Percentiles rank a stretch among this genome's conserved stretches.
phyloP scores from a whole-genome alignment of 2,113 vertebrate genomes.

The Camelus bactrianus region DNA sequence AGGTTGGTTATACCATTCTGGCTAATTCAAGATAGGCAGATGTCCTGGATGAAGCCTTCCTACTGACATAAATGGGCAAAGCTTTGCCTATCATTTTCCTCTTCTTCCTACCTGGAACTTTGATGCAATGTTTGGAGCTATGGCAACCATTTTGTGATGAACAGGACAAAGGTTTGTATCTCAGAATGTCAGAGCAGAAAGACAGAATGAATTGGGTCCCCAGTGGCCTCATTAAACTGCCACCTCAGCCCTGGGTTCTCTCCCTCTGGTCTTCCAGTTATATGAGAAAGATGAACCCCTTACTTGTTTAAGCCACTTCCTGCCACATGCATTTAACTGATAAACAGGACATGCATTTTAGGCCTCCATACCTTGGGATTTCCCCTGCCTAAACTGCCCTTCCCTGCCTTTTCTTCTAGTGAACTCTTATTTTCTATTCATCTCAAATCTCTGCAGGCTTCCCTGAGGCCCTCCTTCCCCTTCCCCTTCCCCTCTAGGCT shows the following conservation, averaged over 20 bases:
- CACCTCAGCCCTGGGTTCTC: neutral
- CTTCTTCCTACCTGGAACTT: conserved; percentile 2
- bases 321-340: neutral
- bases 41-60: neutral
- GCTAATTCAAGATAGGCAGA: neutral
- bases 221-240: neutral
- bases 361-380: neutral
- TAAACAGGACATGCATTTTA: neutral
- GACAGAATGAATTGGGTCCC: neutral
- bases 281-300: neutral
- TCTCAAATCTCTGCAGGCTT: neutral
- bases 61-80: neutral
- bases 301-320: neutral
- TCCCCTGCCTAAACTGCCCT: neutral
- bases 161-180: neutral
- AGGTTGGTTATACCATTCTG: neutral
- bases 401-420: neutral
- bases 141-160: neutral
- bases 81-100: neutral
- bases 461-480: neutral
- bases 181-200: neutral
- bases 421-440: neutral
- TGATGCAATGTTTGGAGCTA: neutral
- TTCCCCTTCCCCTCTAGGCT: neutral
- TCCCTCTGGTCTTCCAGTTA: neutral